Evolutionary conservation across 2,888 invertebrate species (phyloP).

Genomic region (Tachina lurida): DNA sequence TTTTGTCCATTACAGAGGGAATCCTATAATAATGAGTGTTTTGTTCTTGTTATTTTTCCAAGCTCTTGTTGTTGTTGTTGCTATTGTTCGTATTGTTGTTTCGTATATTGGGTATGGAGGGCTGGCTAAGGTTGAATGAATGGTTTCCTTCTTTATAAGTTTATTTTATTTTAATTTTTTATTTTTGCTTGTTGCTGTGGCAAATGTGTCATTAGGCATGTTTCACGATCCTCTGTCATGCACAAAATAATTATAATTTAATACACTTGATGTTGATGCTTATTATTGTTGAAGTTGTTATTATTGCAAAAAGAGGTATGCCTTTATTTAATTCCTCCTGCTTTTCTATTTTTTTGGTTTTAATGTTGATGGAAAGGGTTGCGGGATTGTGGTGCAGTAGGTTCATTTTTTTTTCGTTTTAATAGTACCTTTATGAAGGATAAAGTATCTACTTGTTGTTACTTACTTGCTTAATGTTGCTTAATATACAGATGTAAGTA

Average conservation of each 20-base stretch:
- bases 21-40: slow-evolving; percentile 57
- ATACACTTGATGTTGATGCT: slow-evolving; percentile 77
- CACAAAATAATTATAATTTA: slow-evolving; percentile 81
- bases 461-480: slow-evolving; percentile 8
- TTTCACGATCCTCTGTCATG: slow-evolving; percentile 80
- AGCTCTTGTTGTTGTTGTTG: slow-evolving; percentile 9
- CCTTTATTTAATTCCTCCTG: slow-evolving; percentile 45
- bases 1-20: slow-evolving; percentile 47
- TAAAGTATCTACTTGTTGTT: slow-evolving; percentile 56
- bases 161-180: background rate
- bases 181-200: slow-evolving; percentile 74
- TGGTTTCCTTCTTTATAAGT: slow-evolving; percentile 49
- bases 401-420: slow-evolving; percentile 20
- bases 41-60: slow-evolving; percentile 47
- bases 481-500: background rate
- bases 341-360: background rate
- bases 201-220: slow-evolving; percentile 82
- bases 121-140: slow-evolving; percentile 61
- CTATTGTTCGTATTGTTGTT: background rate
- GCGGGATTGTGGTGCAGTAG: background rate
- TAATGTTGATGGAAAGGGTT: slow-evolving; percentile 8
- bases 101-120: slow-evolving; percentile 31
- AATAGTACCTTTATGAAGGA: slow-evolving; percentile 41
- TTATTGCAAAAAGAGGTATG: slow-evolving; percentile 26
- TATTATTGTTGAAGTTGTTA: slow-evolving; percentile 34